Evolutionary conservation across 2,888 invertebrate species (phyloP).

Genomic region (Drosophila mayaguana): DNA sequence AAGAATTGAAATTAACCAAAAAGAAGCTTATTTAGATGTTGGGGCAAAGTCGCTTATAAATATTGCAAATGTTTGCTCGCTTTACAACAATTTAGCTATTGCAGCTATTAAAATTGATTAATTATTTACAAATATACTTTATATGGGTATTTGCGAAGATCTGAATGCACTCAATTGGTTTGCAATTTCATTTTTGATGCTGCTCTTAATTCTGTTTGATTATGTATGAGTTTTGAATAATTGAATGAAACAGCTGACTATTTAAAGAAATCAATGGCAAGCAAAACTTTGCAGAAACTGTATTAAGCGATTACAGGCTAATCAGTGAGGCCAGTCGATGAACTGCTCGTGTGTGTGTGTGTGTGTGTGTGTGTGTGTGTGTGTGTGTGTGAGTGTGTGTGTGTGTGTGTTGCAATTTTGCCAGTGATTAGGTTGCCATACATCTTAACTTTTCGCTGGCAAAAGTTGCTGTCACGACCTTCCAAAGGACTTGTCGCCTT

Average conservation of each 20-base stretch:
- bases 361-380: slow-evolving; percentile 11
- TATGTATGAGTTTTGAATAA: neutral
- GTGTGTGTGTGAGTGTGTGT: slow-evolving; percentile 13
- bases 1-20: neutral
- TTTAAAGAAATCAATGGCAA: slow-evolving; percentile 7
- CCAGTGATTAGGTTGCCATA: slow-evolving; percentile 72
- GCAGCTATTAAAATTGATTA: slow-evolving; percentile 2
- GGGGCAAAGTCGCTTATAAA: slow-evolving; percentile 22
- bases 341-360: neutral
- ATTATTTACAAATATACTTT: slow-evolving; percentile 6
- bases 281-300: slow-evolving; percentile 35
- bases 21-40: neutral
- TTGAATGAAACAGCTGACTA: neutral
- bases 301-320: slow-evolving; percentile 62
- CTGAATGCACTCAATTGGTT: neutral
- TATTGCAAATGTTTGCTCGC: slow-evolving; percentile 4
- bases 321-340: slow-evolving; percentile 63
- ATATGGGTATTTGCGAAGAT: neutral
- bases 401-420: slow-evolving; percentile 43
- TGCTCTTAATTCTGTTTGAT: neutral
- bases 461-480: slow-evolving; percentile 68
- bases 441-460: slow-evolving; percentile 55
- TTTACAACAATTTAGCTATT: slow-evolving; percentile 9
- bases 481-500: slow-evolving; percentile 61
- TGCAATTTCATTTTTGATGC: neutral